Percentiles rank a stretch among this genome's conserved stretches.
Evolutionary conservation across 35 echinoderm and acorn worm genomes (phyloP).

Genomic region (Apostichopus parvimensis): DNA sequence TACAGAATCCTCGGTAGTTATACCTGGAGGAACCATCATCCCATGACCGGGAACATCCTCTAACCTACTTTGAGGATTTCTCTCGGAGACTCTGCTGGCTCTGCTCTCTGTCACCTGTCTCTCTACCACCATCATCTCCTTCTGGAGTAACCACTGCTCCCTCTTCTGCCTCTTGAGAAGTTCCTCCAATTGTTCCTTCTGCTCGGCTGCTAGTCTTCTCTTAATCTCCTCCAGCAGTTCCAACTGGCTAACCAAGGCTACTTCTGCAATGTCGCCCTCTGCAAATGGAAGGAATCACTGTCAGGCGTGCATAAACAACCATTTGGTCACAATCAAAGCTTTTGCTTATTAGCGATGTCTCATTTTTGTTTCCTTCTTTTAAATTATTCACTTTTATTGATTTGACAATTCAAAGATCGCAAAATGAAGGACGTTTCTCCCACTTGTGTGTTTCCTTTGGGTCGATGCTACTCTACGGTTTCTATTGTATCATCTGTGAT

Average conservation of each 20-base stretch:
- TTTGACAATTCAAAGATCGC: too few relatives aligned
- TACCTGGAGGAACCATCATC: too few relatives aligned
- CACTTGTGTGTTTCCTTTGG: too few relatives aligned
- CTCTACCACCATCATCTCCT: conserved; percentile 74
- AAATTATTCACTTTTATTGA: too few relatives aligned
- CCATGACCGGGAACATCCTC: neutral
- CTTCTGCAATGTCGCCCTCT: conserved; percentile 44
- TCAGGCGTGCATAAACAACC: too few relatives aligned
- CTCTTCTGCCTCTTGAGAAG: conserved; percentile 69
- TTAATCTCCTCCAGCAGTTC: conserved; percentile 78
- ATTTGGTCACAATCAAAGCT: too few relatives aligned
- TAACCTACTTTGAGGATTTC: neutral
- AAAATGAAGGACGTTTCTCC: too few relatives aligned
- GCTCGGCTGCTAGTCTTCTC: conserved; percentile 64
- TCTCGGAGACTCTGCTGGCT: neutral
- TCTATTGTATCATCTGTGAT: too few relatives aligned
- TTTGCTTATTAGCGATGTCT: too few relatives aligned
- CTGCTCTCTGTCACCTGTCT: conserved; percentile 43
- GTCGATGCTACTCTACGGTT: too few relatives aligned
- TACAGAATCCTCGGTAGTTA: too few relatives aligned
- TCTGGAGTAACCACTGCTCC: conserved; percentile 64
- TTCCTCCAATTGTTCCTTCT: conserved; percentile 72
- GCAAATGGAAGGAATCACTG: neutral
- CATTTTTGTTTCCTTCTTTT: too few relatives aligned
- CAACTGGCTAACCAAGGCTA: conserved; percentile 65